These are phyloP conservation scores for Romanogobio albipinnatus DNA, from an alignment of 2,113 vertebrate species.

Conservation along the genomic window DNA sequence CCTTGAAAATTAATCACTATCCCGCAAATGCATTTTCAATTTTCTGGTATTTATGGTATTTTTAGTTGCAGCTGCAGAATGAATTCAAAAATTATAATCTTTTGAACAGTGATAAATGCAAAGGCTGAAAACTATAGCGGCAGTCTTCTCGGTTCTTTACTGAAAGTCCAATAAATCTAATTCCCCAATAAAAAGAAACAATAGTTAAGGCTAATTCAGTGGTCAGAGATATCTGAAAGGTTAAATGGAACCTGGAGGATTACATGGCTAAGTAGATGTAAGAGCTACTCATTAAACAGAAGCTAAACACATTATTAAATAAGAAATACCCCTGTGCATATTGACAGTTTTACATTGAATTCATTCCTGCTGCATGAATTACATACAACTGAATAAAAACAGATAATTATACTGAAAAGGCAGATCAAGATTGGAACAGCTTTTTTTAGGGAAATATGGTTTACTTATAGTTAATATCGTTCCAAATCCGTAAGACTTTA, in stretches of 20 bases:
- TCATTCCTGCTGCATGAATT: background rate
- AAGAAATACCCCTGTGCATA: background rate
- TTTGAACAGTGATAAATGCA: background rate
- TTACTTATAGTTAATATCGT: no score
- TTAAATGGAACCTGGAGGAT: background rate
- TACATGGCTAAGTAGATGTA: background rate
- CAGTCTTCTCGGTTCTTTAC: background rate
- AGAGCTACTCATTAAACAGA: background rate
- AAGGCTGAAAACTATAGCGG: background rate
- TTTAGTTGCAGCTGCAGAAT: background rate
- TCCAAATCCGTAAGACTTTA: no score
- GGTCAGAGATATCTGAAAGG: background rate
- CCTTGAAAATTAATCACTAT: background rate
- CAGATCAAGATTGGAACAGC: background rate
- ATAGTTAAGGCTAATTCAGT: background rate
- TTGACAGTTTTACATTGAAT: background rate
- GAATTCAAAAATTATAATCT: background rate
- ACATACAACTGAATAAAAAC: background rate
- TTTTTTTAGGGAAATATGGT: background rate
- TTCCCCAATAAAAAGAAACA: background rate
- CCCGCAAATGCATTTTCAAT: background rate
- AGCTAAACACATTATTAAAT: conserved; percentile 3
- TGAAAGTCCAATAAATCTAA: background rate
- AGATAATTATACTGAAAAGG: background rate
- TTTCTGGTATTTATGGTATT: background rate